These are phyloP conservation scores for Dolichoris vasculosae DNA, from an alignment of 1,140 invertebrate species.

Conservation along the genomic window DNA sequence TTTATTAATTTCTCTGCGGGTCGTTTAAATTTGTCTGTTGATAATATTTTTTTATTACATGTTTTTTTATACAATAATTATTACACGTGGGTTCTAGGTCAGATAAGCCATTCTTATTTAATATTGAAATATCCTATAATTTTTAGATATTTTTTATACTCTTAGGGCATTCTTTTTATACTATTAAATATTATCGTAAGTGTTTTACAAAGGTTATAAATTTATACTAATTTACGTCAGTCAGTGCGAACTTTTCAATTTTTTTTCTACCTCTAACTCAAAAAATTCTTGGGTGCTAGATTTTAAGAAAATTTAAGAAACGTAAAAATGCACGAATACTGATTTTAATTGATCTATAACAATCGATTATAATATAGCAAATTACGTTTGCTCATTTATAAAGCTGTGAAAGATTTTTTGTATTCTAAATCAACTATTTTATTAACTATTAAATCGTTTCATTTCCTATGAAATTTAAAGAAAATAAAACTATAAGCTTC, in stretches of 20 bases:
- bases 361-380: background rate
- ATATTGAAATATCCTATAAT: background rate
- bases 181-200: background rate
- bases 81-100: background rate
- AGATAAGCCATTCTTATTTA: background rate
- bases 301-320: background rate
- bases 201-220: background rate
- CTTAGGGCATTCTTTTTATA: background rate
- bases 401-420: background rate
- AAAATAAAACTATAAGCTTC: no score
- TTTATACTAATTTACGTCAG: background rate
- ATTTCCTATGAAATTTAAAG: background rate
- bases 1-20: no score
- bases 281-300: background rate
- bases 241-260: background rate
- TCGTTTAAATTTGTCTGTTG: no score
- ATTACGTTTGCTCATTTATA: no score
- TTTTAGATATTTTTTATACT: background rate
- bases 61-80: background rate
- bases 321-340: background rate
- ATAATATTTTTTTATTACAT: background rate
- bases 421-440: background rate
- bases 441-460: background rate
- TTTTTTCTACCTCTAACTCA: background rate
- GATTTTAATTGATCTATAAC: background rate